Conservation (phyloP, 2,888 invertebrate genomes). For the Cecidostiba fungosa region DNA sequence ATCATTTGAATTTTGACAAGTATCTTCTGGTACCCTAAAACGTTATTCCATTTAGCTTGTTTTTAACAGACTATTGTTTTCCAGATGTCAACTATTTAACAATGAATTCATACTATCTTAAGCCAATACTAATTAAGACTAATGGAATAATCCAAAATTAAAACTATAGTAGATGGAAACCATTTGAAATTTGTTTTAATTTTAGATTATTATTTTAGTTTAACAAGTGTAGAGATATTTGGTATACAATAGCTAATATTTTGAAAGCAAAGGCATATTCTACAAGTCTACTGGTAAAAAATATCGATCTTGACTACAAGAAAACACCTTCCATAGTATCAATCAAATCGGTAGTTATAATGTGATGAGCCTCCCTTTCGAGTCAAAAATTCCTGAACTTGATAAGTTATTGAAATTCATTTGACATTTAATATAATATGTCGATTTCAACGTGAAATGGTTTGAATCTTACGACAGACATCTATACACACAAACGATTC, state of each 20-base stretch:
- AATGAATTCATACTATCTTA: no score
- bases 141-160: no score
- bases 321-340: not conserved
- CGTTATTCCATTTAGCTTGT: not conserved
- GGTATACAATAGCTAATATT: no score
- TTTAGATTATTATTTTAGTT: no score
- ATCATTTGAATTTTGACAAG: not conserved
- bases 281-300: not conserved
- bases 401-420: constrained; percentile 27
- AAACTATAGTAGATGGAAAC: no score
- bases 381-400: not conserved
- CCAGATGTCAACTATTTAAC: no score
- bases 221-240: no score
- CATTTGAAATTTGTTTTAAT: no score
- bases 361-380: not conserved
- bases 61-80: no score
- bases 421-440: constrained; percentile 28
- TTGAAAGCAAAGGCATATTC: no score
- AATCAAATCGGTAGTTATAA: not conserved
- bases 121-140: no score
- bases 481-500: constrained; percentile 20
- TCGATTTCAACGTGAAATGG: not conserved
- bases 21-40: not conserved
- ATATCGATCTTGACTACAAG: not conserved
- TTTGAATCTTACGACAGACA: constrained; percentile 33